Conservation (phyloP, 1,140 invertebrate species). For the Pygmarrhopalites habei region DNA sequence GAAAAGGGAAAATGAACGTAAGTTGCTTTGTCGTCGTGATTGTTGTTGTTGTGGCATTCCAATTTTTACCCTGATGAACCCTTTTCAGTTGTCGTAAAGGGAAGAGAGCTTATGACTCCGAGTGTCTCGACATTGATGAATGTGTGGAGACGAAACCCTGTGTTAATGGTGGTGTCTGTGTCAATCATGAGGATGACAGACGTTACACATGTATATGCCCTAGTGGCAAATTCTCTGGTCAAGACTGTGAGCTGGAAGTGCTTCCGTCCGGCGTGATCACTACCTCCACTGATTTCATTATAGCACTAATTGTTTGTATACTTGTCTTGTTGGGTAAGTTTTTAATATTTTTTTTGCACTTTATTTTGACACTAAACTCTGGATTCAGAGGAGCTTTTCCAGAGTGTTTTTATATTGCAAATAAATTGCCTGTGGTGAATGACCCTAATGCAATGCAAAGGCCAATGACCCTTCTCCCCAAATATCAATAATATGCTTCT, state of each 20-base stretch:
- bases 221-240: conserved; percentile 63
- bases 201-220: conserved; percentile 69
- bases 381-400: no score
- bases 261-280: conserved; percentile 66
- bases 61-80: neutral
- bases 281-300: conserved; percentile 72
- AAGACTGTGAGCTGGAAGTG: conserved; percentile 67
- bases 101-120: conserved; percentile 53
- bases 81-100: conserved; percentile 62
- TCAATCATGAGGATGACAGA: conserved; percentile 59
- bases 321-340: conserved; percentile 68
- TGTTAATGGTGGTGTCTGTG: conserved; percentile 63
- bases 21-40: neutral
- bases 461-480: no score
- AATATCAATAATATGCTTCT: no score
- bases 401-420: no score
- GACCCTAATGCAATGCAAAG: no score
- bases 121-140: conserved; percentile 68
- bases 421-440: no score
- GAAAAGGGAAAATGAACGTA: neutral
- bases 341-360: no score
- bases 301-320: conserved; percentile 67
- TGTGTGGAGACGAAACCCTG: conserved; percentile 60
- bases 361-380: no score
- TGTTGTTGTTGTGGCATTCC: neutral